Conservation (phyloP, 2,113 vertebrate genomes). For the Centropristis striata region DNA sequence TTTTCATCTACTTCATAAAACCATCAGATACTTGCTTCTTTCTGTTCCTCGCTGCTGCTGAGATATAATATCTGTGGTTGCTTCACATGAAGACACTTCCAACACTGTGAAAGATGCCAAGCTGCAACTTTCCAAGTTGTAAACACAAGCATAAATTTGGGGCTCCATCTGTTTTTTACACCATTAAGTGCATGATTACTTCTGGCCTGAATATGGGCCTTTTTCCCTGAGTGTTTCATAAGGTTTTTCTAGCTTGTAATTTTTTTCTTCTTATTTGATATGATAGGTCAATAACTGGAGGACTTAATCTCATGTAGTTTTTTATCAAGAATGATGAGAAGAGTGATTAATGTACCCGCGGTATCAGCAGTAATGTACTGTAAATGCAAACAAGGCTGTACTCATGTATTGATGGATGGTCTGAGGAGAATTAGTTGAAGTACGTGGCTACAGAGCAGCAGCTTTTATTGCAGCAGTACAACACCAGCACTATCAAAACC, state of each 20-base stretch:
- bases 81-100: slow-evolving; percentile 20
- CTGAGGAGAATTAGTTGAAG: slow-evolving; percentile 8
- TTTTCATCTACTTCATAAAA: slow-evolving; percentile 13
- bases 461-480: slow-evolving; percentile 14
- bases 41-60: slow-evolving; percentile 3
- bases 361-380: slow-evolving; percentile 1
- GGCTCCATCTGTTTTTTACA: slow-evolving; percentile 59
- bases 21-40: not conserved
- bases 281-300: not conserved
- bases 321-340: slow-evolving; percentile 2
- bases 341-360: not conserved
- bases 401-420: slow-evolving; percentile 20
- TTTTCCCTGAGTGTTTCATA: not conserved
- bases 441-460: not conserved
- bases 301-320: slow-evolving; percentile 14
- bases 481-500: slow-evolving; percentile 31
- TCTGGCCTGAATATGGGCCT: not conserved
- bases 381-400: not conserved
- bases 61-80: slow-evolving; percentile 7
- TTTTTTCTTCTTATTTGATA: not conserved
- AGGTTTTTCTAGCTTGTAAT: not conserved
- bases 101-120: slow-evolving; percentile 24
- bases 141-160: slow-evolving; percentile 41
- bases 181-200: slow-evolving; percentile 20
- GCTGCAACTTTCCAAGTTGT: slow-evolving; percentile 30